A percentile compares a stretch with the other conserved stretches of the same genome.
Conservation (phyloP, 2,113 vertebrate species). For the Pao palembangensis region DNA sequence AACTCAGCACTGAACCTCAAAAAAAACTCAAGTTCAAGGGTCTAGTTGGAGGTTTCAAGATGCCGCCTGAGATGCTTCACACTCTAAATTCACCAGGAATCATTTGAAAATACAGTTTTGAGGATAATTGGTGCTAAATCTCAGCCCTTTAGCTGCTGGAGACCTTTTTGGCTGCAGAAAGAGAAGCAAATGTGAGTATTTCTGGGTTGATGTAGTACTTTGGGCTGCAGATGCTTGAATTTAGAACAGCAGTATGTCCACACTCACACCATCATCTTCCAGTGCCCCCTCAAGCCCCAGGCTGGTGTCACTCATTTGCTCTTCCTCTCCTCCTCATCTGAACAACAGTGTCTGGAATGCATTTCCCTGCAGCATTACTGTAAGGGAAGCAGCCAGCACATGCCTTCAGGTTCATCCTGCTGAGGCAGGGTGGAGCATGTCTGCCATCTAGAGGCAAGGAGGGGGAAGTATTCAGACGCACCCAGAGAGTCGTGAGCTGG, state of each 20-base stretch:
- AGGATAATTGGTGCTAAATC: constrained; percentile 32
- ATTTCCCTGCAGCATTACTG: constrained; percentile 73
- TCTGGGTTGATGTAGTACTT: too few species aligned
- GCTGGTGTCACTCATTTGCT: constrained; percentile 30
- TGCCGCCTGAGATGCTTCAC: too few species aligned
- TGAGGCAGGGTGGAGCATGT: constrained; percentile 15
- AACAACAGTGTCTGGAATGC: constrained; percentile 74
- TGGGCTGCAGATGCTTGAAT: too few species aligned
- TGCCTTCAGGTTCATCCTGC: constrained; percentile 64
- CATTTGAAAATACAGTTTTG: not conserved
- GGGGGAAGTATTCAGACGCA: not conserved
- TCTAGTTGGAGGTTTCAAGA: too few species aligned
- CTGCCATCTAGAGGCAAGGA: constrained; percentile 70
- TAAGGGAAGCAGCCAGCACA: constrained; percentile 69
- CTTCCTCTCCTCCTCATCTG: constrained; percentile 51
- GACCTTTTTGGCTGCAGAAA: constrained; percentile 27
- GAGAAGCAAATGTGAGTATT: not conserved
- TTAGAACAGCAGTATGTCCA: too few species aligned
- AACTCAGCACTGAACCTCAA: too few species aligned
- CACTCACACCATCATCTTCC: constrained; percentile 10
- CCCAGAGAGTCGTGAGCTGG: not conserved
- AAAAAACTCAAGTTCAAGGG: too few species aligned
- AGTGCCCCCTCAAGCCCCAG: constrained; percentile 24
- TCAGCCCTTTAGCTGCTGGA: constrained; percentile 36
- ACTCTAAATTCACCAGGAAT: too few species aligned